phyloP scores from a whole-genome alignment of 1,140 invertebrate genomes.

The Cydia pomonella region DNA sequence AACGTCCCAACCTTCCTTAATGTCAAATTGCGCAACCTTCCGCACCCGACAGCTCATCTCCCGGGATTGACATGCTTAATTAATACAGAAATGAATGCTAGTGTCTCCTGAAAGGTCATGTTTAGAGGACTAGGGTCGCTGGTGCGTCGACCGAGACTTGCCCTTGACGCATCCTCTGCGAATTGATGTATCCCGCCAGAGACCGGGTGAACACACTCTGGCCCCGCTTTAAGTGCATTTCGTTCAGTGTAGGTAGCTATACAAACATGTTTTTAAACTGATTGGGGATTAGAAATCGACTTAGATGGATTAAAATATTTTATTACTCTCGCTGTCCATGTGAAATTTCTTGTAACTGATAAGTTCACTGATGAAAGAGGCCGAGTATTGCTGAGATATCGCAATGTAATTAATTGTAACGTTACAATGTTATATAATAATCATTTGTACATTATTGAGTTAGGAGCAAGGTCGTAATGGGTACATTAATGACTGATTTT shows the following conservation, averaged over 20 bases:
- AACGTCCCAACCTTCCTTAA: constrained; percentile 78
- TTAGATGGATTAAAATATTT: constrained; percentile 28
- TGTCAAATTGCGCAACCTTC: constrained; percentile 62
- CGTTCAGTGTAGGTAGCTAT: not conserved
- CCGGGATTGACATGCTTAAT: constrained; percentile 57
- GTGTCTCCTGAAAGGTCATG: constrained; percentile 31
- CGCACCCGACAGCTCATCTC: constrained; percentile 44
- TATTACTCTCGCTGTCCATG: constrained; percentile 1
- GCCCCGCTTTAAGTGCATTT: constrained; percentile 45
- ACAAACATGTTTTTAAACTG: constrained; percentile 24
- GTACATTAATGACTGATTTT: constrained; percentile 40
- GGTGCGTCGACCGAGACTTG: constrained; percentile 65
- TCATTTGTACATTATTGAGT: constrained; percentile 50
- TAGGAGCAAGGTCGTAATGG: constrained; percentile 55
- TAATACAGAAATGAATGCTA: constrained; percentile 48
- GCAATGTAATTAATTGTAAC: constrained; percentile 24
- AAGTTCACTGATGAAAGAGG: not conserved
- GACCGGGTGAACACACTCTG: constrained; percentile 63
- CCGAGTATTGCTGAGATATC: not conserved
- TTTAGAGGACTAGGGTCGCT: constrained; percentile 51
- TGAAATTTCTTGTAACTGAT: constrained; percentile 20
- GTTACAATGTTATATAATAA: constrained; percentile 51
- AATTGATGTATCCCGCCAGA: constrained; percentile 51
- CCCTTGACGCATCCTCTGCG: constrained; percentile 67
- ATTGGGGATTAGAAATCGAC: constrained; percentile 32